Evolutionary conservation across 2,888 invertebrate genomes (phyloP).

Genomic region (Eupithecia insigniata): DNA sequence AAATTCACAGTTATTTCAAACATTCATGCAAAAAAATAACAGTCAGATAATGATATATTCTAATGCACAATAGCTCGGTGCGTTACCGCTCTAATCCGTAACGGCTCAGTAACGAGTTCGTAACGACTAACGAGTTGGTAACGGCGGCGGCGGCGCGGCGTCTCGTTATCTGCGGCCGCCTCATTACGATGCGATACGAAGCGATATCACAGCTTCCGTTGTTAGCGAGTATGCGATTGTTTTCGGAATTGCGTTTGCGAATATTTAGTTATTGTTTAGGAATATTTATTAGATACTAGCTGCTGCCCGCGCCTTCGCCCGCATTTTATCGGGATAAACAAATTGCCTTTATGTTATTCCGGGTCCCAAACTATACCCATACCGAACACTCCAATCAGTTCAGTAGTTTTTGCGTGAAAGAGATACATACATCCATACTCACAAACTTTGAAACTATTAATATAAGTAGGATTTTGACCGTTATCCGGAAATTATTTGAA

Average conservation of each 20-base stretch:
- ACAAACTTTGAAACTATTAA: too few species aligned
- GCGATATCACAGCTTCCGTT: conserved; percentile 47
- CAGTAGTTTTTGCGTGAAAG: too few species aligned
- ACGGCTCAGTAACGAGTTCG: conserved; percentile 52
- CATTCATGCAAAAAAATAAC: background rate
- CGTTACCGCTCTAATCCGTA: conserved; percentile 53
- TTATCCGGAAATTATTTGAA: background rate
- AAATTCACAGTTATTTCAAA: background rate
- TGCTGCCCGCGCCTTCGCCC: too few species aligned
- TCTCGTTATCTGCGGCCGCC: conserved; percentile 65
- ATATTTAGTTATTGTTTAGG: background rate
- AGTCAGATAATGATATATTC: conserved; percentile 11
- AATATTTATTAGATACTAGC: background rate
- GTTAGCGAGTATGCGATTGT: conserved; percentile 35
- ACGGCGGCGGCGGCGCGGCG: conserved; percentile 47
- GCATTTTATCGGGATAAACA: too few species aligned
- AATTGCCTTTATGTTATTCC: too few species aligned
- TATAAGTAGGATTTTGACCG: too few species aligned
- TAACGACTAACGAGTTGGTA: conserved; percentile 45
- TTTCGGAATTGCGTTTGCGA: conserved; percentile 21
- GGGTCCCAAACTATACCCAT: too few species aligned
- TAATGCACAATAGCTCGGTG: conserved; percentile 34
- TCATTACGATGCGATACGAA: conserved; percentile 63
- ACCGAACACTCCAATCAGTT: too few species aligned
- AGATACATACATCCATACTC: too few species aligned